phyloP scores from a whole-genome alignment of 2,113 vertebrate species.

The Tragelaphus strepsiceros region DNA sequence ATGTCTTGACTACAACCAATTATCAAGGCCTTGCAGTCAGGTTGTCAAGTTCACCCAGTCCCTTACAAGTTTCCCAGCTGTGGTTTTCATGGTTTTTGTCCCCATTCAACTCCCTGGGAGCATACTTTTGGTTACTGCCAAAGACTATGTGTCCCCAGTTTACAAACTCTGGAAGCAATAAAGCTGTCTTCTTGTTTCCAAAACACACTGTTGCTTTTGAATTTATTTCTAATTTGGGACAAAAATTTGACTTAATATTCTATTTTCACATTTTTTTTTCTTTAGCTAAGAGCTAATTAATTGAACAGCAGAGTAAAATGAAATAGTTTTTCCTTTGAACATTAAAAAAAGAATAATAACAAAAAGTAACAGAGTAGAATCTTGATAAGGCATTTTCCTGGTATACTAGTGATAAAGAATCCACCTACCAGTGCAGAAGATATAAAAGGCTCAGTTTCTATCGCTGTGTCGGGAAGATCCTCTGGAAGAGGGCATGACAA shows the following conservation, averaged over 20 bases:
- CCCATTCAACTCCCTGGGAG: not conserved
- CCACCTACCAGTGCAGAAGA: not conserved
- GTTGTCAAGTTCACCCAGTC: not conserved
- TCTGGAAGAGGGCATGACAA: not conserved
- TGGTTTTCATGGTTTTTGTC: not conserved
- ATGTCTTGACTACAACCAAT: not conserved
- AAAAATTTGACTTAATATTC: not conserved
- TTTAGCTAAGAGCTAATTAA: not conserved
- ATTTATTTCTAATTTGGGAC: not conserved
- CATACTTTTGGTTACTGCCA: not conserved
- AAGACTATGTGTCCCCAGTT: rapidly evolving
- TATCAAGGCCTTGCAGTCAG: not conserved
- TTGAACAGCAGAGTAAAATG: not conserved
- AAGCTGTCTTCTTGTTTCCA: not conserved
- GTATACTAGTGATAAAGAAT: not conserved
- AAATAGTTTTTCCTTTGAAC: not conserved
- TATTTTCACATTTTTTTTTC: not conserved
- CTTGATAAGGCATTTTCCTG: not conserved
- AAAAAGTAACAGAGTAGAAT: not conserved
- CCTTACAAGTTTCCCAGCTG: not conserved
- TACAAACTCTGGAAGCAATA: not conserved
- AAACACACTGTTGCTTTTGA: not conserved
- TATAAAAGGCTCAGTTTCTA: not conserved
- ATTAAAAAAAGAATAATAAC: not conserved
- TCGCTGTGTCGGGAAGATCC: rapidly evolving